These are phyloP conservation scores for Porites rus DNA, from an alignment of 92 coral and sea anemone genomes.

Conservation along the genomic window DNA sequence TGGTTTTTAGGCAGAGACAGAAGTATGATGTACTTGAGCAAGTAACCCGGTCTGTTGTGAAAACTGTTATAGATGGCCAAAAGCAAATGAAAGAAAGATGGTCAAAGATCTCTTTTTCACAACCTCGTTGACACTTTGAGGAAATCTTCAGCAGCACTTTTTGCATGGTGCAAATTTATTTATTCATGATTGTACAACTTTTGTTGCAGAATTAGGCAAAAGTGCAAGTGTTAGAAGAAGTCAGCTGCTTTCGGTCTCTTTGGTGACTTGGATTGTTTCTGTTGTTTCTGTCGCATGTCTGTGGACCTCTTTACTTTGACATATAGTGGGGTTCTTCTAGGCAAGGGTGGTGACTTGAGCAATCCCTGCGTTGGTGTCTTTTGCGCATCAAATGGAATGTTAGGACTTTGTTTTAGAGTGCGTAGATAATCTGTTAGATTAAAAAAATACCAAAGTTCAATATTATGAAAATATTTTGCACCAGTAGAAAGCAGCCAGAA, in stretches of 20 bases:
- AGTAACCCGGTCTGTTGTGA: no score
- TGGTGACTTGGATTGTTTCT: background rate
- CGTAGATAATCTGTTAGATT: slow-evolving; percentile 75
- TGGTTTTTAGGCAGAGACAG: no score
- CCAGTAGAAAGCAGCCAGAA: background rate
- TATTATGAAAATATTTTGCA: background rate
- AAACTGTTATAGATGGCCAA: no score
- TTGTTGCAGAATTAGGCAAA: background rate
- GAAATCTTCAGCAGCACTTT: no score
- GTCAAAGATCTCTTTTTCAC: no score
- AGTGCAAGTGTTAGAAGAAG: slow-evolving; percentile 18
- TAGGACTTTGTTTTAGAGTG: slow-evolving; percentile 87
- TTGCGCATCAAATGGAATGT: slow-evolving; percentile 86
- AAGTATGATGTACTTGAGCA: no score
- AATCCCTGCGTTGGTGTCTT: slow-evolving; percentile 85
- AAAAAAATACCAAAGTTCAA: background rate
- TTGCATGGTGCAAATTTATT: no score
- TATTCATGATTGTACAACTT: no score
- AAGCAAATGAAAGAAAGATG: no score
- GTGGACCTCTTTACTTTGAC: background rate
- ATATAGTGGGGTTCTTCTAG: slow-evolving; percentile 9
- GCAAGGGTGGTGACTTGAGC: slow-evolving; percentile 68
- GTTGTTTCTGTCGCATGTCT: background rate
- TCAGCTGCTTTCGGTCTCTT: slow-evolving; percentile 29
- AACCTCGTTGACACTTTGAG: no score